Conservation (phyloP, 2,797 vertebrate genomes). For the Perodicticus potto region DNA sequence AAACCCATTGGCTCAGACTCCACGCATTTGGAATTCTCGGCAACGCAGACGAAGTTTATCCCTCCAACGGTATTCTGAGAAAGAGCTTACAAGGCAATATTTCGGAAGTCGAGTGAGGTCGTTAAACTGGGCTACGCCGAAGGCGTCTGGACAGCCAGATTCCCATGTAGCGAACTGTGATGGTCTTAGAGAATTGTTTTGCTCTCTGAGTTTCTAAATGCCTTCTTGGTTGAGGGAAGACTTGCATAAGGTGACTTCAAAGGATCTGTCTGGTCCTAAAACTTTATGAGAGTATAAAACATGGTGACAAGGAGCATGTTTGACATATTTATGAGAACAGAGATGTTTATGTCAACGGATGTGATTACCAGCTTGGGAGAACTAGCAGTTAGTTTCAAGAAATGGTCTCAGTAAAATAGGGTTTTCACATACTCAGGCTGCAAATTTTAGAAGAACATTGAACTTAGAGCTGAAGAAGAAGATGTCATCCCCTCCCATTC, state of each 20-base stretch:
- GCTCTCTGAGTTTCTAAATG: slow-evolving; percentile 48
- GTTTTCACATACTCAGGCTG: slow-evolving; percentile 6
- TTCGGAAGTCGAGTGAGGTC: slow-evolving; percentile 51
- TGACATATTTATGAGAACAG: slow-evolving; percentile 61
- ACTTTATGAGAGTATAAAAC: slow-evolving; percentile 58
- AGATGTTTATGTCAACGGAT: slow-evolving; percentile 11
- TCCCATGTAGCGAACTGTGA: not conserved
- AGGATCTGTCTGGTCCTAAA: slow-evolving; percentile 48
- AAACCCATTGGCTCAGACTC: slow-evolving; percentile 12
- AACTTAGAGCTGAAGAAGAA: not conserved
- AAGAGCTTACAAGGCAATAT: slow-evolving; percentile 32
- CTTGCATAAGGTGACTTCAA: slow-evolving; percentile 59
- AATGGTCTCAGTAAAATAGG: slow-evolving; percentile 21
- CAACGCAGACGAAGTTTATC: slow-evolving; percentile 55
- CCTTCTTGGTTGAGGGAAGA: slow-evolving; percentile 13
- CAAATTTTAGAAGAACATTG: not conserved
- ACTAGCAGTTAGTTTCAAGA: slow-evolving; percentile 66
- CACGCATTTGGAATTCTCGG: slow-evolving; percentile 22
- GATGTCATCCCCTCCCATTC: not conserved
- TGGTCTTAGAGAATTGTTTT: not conserved
- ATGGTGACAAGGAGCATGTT: not conserved
- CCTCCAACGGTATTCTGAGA: slow-evolving; percentile 33
- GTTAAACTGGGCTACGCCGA: not conserved
- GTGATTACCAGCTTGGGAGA: slow-evolving; percentile 50
- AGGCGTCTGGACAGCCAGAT: not conserved